phyloP scores from a whole-genome alignment of 2,113 vertebrate species.

The Sylvilagus bachmani region DNA sequence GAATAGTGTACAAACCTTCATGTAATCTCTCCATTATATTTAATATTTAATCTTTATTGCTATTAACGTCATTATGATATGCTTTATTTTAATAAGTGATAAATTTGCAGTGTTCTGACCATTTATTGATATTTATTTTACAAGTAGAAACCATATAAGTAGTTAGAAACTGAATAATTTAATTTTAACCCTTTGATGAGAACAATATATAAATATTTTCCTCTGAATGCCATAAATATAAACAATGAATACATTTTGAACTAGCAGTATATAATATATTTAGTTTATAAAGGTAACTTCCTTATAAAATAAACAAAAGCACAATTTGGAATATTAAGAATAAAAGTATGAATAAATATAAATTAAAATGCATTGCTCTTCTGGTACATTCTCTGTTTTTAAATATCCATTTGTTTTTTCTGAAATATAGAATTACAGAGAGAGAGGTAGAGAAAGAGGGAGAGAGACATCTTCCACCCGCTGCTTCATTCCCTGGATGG shows the following conservation, averaged over 20 bases:
- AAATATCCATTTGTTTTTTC: too few species aligned
- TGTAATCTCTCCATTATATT: neutral
- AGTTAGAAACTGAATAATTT: neutral
- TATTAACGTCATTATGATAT: neutral
- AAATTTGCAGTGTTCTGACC: neutral
- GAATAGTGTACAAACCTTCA: neutral
- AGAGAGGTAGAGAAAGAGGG: too few species aligned
- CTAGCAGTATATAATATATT: neutral
- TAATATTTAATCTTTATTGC: slow-evolving; percentile 1
- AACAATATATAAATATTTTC: neutral
- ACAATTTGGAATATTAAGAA: neutral
- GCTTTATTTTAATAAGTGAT: neutral
- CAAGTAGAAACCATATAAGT: neutral
- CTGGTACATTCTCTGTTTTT: neutral
- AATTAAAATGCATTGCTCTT: neutral
- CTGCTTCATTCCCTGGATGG: too few species aligned
- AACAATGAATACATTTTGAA: neutral
- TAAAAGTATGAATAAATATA: neutral
- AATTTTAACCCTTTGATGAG: slow-evolving; percentile 20
- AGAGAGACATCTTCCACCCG: too few species aligned
- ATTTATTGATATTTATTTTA: neutral
- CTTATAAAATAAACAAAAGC: neutral
- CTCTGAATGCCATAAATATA: neutral
- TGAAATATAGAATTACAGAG: too few species aligned
- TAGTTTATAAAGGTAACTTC: neutral